phyloP scores from a whole-genome alignment of 2,113 vertebrate genomes.

The Numenius arquata region DNA sequence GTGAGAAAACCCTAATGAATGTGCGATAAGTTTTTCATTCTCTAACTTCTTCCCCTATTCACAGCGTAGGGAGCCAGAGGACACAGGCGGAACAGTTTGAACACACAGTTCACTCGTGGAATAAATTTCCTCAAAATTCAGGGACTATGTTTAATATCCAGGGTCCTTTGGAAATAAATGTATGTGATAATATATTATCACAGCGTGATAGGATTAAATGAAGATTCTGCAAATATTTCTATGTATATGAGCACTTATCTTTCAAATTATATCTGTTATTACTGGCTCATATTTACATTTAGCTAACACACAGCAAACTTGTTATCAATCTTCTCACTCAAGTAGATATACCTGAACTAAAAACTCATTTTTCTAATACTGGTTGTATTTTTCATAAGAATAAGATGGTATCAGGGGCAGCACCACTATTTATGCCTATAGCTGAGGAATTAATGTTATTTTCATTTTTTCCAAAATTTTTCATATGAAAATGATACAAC shows the following conservation, averaged over 20 bases:
- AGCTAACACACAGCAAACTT: background rate
- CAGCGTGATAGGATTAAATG: background rate
- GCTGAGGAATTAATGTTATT: background rate
- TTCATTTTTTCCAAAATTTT: background rate
- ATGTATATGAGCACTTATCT: background rate
- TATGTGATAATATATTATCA: background rate
- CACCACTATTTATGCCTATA: background rate
- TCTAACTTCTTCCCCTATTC: background rate
- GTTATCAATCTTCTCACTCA: background rate
- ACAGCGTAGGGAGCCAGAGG: background rate
- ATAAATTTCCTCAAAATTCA: background rate
- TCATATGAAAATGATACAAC: background rate
- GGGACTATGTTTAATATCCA: background rate
- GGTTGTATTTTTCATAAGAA: background rate
- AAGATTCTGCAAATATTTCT: background rate
- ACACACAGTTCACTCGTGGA: background rate
- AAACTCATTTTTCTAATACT: background rate
- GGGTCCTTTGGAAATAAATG: background rate
- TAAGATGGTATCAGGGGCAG: background rate
- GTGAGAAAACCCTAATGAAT: background rate
- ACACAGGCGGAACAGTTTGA: background rate
- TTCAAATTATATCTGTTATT: background rate
- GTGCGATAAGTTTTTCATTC: background rate
- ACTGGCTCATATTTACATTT: background rate
- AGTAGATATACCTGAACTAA: background rate